These are phyloP conservation scores for Falco peregrinus DNA, from an alignment of 2,797 vertebrate genomes.

Conservation along the genomic window DNA sequence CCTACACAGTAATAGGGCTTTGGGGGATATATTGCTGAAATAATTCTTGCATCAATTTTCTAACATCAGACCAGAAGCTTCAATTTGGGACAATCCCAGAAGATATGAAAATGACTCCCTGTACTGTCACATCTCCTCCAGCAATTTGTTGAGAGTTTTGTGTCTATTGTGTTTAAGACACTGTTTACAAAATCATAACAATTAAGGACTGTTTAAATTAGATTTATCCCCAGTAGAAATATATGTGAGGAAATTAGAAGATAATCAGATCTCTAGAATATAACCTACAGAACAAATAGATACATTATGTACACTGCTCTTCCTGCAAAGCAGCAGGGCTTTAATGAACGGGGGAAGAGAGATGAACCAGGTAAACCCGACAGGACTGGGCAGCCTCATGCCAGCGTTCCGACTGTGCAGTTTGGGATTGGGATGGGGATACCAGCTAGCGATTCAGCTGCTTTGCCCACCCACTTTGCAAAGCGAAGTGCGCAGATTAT, in stretches of 20 bases:
- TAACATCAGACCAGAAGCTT: constrained; percentile 36
- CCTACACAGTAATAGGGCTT: not conserved
- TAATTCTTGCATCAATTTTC: constrained; percentile 37
- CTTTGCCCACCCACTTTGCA: not conserved
- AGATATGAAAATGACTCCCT: constrained; percentile 31
- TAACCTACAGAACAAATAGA: not conserved
- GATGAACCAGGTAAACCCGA: not conserved
- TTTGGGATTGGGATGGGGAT: not conserved
- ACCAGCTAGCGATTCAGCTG: no score
- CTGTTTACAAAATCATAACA: constrained; percentile 60
- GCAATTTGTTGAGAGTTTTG: constrained; percentile 50
- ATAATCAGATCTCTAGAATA: not conserved
- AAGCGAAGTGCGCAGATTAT: not conserved
- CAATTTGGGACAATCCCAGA: constrained; percentile 38
- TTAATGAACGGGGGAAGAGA: not conserved
- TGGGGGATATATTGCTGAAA: constrained; percentile 17
- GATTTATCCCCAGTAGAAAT: constrained; percentile 54
- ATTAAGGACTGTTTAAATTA: constrained; percentile 58
- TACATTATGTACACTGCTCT: not conserved
- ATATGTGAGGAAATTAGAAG: constrained; percentile 3
- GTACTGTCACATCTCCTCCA: constrained; percentile 30
- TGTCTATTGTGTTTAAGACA: constrained; percentile 50
- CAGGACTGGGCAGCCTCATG: not conserved
- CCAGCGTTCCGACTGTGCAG: not conserved
- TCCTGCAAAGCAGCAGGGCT: not conserved